A percentile compares a stretch with the other conserved stretches of the same genome.
These are phyloP conservation scores for Calameuta pallipes DNA, from an alignment of 2,888 invertebrate species.

Conservation along the genomic window DNA sequence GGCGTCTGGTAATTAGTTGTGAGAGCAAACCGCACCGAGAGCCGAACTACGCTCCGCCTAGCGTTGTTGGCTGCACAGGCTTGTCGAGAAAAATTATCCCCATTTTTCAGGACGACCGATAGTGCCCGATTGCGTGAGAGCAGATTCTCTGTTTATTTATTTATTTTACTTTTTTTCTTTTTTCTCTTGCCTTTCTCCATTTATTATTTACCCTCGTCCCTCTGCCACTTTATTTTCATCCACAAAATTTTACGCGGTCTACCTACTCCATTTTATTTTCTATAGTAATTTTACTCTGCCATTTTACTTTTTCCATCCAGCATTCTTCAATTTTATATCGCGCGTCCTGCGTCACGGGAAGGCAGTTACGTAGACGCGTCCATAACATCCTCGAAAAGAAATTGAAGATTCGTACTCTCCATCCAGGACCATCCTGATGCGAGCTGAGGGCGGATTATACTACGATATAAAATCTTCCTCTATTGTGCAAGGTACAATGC, in stretches of 20 bases:
- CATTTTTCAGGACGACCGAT: slow-evolving; percentile 5
- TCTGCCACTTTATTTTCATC: neutral
- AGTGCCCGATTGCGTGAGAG: neutral
- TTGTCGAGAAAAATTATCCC: slow-evolving; percentile 40
- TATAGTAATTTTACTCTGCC: slow-evolving; percentile 23
- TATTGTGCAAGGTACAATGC: slow-evolving; percentile 43
- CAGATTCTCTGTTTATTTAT: slow-evolving; percentile 27
- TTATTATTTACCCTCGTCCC: slow-evolving; percentile 11
- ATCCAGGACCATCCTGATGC: neutral
- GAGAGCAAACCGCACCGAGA: slow-evolving; percentile 52
- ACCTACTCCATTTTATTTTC: neutral
- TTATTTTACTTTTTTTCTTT: slow-evolving; percentile 28
- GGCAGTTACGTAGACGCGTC: neutral
- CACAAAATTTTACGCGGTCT: neutral
- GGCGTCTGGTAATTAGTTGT: slow-evolving; percentile 64
- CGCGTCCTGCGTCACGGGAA: neutral
- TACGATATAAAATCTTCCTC: slow-evolving; percentile 42
- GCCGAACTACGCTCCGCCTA: slow-evolving; percentile 28
- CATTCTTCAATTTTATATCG: neutral
- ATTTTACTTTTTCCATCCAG: neutral
- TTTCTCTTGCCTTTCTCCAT: slow-evolving; percentile 25
- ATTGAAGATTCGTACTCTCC: neutral
- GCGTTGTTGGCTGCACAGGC: neutral
- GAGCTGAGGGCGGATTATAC: neutral
- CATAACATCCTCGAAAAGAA: neutral